Percentiles rank a stretch among this genome's conserved stretches.
Evolutionary conservation across 2,113 vertebrate species (phyloP).

Genomic region (Pagrus major): DNA sequence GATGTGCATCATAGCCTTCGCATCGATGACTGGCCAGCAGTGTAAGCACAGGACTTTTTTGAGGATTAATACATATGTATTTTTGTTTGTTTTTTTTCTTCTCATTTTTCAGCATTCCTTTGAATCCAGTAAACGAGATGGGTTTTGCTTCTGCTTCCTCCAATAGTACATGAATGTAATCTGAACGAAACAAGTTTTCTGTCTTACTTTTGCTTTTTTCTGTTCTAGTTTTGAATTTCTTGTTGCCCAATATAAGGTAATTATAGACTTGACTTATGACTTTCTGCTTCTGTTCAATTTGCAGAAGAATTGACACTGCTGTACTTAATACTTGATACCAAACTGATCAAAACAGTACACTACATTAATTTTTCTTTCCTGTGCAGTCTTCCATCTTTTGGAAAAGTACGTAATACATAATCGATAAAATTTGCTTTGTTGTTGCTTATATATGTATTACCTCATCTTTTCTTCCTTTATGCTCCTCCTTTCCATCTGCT

Average conservation of each 20-base stretch:
- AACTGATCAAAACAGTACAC: background rate
- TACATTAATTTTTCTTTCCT: background rate
- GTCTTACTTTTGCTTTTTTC: background rate
- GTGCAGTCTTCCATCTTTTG: background rate
- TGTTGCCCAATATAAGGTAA: background rate
- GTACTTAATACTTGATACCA: background rate
- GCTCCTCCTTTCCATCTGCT: background rate
- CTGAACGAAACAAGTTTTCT: background rate
- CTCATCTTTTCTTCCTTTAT: background rate
- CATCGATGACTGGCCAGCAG: background rate
- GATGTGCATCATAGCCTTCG: background rate
- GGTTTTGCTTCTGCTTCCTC: background rate
- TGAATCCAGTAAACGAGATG: background rate
- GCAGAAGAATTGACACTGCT: background rate
- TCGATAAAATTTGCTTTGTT: too few species aligned
- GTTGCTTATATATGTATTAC: background rate
- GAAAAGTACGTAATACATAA: background rate
- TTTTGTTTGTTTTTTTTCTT: too few species aligned
- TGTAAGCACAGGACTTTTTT: background rate
- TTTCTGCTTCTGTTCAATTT: background rate
- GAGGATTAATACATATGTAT: background rate
- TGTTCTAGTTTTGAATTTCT: background rate
- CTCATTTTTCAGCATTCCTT: background rate
- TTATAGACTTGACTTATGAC: too few species aligned
- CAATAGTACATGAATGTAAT: background rate